Percentiles rank a stretch among this genome's conserved stretches.
Conservation (phyloP, 1,140 invertebrate species). For the Hylaeus anthracinus region DNA sequence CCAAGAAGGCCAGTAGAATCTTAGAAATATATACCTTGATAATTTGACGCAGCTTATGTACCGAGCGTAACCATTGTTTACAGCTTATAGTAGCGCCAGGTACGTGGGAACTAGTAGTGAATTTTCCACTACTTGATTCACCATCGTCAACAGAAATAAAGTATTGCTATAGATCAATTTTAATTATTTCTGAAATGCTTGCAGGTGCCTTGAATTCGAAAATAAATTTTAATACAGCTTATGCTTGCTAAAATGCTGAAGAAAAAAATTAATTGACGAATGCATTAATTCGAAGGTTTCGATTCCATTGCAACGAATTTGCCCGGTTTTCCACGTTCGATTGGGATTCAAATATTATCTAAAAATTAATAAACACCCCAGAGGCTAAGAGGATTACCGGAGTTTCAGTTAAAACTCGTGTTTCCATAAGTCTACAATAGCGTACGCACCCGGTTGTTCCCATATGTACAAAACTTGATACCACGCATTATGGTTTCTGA, state of each 20-base stretch:
- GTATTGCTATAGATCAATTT: too few species aligned
- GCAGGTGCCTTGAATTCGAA: too few species aligned
- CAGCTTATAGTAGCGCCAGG: conserved; percentile 65
- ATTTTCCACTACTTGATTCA: too few species aligned
- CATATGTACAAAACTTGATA: conserved; percentile 32
- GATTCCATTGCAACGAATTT: too few species aligned
- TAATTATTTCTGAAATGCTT: too few species aligned
- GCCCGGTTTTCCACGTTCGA: neutral
- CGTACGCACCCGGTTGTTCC: conserved; percentile 2
- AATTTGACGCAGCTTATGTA: conserved; percentile 73
- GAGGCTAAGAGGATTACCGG: conserved; percentile 54
- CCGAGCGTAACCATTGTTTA: conserved; percentile 74
- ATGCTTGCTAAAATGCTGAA: too few species aligned
- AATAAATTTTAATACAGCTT: too few species aligned
- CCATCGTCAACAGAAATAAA: too few species aligned
- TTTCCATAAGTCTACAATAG: conserved; percentile 27
- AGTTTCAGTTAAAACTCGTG: conserved; percentile 52
- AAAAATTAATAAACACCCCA: conserved; percentile 57
- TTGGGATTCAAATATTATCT: conserved; percentile 37
- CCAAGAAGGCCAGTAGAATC: neutral
- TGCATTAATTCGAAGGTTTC: too few species aligned
- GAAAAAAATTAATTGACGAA: too few species aligned
- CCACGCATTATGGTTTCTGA: conserved; percentile 26
- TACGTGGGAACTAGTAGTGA: too few species aligned
- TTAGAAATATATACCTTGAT: conserved; percentile 70